Percentiles rank a stretch among this genome's conserved stretches.
phyloP scores from a whole-genome alignment of 2,888 invertebrate species.

The Thereva unica region DNA sequence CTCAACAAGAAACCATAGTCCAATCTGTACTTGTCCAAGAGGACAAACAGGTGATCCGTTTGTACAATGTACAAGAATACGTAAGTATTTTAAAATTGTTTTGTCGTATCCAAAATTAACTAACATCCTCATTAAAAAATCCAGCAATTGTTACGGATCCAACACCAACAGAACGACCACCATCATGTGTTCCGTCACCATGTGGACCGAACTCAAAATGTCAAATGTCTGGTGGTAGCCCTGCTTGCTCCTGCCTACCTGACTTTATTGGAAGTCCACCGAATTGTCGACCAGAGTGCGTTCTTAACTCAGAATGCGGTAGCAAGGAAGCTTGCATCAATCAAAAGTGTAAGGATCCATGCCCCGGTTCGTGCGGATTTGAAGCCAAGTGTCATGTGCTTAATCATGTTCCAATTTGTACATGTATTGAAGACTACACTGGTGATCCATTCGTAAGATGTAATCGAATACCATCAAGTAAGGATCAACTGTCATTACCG shows the following conservation, averaged over 20 bases:
- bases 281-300: constrained; percentile 78
- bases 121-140: not conserved
- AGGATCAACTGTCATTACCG: constrained; percentile 35
- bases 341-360: constrained; percentile 80
- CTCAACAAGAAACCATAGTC: constrained; percentile 80
- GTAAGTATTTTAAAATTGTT: constrained; percentile 61
- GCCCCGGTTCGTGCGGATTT: constrained; percentile 79
- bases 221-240: constrained; percentile 71
- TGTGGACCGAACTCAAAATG: constrained; percentile 85
- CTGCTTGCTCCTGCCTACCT: constrained; percentile 79
- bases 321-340: constrained; percentile 76
- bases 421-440: constrained; percentile 73
- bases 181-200: constrained; percentile 79
- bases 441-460: constrained; percentile 81
- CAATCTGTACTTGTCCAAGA: constrained; percentile 82
- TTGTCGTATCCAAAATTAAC: constrained; percentile 10
- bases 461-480: constrained; percentile 61
- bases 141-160: constrained; percentile 47
- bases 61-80: constrained; percentile 69
- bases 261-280: constrained; percentile 80
- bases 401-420: constrained; percentile 81
- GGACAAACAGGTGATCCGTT: constrained; percentile 89
- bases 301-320: constrained; percentile 77
- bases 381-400: constrained; percentile 78
- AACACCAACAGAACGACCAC: constrained; percentile 66